Evolutionary conservation across 1,140 invertebrate species (phyloP).

Genomic region (Chionoecetes opilio): DNA sequence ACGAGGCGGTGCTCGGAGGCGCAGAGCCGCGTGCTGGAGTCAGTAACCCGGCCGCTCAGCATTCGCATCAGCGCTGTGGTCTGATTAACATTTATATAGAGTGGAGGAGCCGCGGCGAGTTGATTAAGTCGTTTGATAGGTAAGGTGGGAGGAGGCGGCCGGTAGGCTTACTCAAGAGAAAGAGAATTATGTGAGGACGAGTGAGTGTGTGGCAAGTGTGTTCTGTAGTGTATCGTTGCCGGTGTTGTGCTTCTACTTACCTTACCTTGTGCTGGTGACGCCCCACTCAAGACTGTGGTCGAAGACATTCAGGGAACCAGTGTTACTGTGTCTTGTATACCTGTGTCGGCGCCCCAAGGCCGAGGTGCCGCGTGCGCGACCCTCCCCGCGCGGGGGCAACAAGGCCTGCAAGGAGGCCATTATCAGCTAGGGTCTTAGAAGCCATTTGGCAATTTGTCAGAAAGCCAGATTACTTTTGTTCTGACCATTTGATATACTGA

Average conservation of each 20-base stretch:
- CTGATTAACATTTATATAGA: slow-evolving; percentile 31
- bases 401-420: no score
- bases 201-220: neutral
- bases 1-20: neutral
- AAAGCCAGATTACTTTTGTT: neutral
- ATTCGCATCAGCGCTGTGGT: neutral
- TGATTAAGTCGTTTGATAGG: slow-evolving; percentile 20
- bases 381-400: no score
- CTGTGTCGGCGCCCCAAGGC: no score
- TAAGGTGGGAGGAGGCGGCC: neutral
- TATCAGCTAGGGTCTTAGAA: neutral
- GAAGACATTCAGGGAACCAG: no score
- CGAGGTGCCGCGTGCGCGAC: no score
- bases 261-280: no score
- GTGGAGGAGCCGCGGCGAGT: slow-evolving; percentile 6
- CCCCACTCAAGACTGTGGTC: no score
- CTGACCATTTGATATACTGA: no score
- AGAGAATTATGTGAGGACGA: neutral
- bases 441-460: neutral
- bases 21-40: neutral
- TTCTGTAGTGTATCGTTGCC: neutral
- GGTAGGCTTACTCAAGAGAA: neutral
- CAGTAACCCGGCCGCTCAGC: neutral
- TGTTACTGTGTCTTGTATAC: no score
- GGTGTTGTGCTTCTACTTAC: no score